These are phyloP conservation scores for Lordiphosa andalusiaca DNA, from an alignment of 2,888 invertebrate species.

Conservation along the genomic window DNA sequence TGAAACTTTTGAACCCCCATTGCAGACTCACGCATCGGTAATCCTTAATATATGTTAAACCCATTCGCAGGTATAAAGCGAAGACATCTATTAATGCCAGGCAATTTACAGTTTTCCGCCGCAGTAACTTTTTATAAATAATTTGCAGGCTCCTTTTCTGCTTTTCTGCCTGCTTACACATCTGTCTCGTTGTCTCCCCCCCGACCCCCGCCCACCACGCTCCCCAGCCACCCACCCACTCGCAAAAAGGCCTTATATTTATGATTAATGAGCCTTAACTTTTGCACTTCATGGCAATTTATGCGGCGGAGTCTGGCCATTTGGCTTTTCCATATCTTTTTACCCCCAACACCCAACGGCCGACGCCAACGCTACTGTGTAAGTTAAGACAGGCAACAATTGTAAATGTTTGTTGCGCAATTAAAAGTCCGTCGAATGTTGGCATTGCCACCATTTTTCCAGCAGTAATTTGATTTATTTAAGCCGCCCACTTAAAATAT, in stretches of 20 bases:
- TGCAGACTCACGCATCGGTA: no score
- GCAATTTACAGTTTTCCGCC: constrained; percentile 62
- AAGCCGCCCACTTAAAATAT: constrained; percentile 22
- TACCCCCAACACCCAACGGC: constrained; percentile 1
- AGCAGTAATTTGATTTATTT: constrained; percentile 63
- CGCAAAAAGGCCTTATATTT: constrained; percentile 54
- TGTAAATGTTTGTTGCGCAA: constrained; percentile 73
- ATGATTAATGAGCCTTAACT: constrained; percentile 74
- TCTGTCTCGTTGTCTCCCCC: constrained; percentile 36
- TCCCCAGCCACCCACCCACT: constrained; percentile 49
- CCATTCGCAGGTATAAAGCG: no score
- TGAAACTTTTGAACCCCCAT: no score
- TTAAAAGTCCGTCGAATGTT: constrained; percentile 61
- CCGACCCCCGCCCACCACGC: constrained; percentile 11
- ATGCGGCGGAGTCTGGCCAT: constrained; percentile 44
- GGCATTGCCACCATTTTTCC: constrained; percentile 43
- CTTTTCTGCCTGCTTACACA: constrained; percentile 34
- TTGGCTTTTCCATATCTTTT: constrained; percentile 37
- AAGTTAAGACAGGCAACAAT: constrained; percentile 69
- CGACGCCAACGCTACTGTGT: constrained; percentile 23
- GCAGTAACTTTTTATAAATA: constrained; percentile 52
- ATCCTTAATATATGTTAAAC: no score
- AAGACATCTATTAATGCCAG: constrained; percentile 49
- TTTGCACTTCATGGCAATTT: constrained; percentile 71
- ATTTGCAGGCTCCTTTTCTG: constrained; percentile 37